Percentiles rank a stretch among this genome's conserved stretches.
Conservation (phyloP, 2,888 invertebrate genomes). For the Andrena trimmerana region DNA sequence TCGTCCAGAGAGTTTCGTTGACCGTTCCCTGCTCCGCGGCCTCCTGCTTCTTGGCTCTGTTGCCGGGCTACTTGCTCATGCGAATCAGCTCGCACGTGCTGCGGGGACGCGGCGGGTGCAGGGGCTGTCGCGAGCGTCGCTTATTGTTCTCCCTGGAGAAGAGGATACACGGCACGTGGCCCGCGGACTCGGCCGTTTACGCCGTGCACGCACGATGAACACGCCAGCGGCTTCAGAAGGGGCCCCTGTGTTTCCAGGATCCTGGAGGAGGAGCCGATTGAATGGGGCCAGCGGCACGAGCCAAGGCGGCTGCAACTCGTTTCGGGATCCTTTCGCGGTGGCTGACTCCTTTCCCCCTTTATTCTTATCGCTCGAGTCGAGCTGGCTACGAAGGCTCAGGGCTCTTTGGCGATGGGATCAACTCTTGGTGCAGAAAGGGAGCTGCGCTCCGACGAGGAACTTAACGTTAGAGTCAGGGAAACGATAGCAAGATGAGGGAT, state of each 20-base stretch:
- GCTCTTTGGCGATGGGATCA: too few species aligned
- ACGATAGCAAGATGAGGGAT: too few species aligned
- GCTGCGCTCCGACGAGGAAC: too few species aligned
- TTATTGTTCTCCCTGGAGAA: slow-evolving; percentile 53
- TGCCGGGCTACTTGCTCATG: slow-evolving; percentile 58
- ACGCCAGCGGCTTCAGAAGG: slow-evolving; percentile 16
- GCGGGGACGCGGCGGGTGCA: background rate
- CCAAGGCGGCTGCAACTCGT: background rate
- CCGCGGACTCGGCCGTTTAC: slow-evolving; percentile 33
- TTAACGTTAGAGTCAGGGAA: too few species aligned
- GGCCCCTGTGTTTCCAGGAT: slow-evolving; percentile 13
- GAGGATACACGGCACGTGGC: slow-evolving; percentile 52
- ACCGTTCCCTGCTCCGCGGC: slow-evolving; percentile 20
- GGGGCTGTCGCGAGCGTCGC: slow-evolving; percentile 14
- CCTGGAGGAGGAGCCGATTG: slow-evolving; percentile 18
- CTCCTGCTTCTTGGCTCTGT: background rate
- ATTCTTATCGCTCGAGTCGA: too few species aligned
- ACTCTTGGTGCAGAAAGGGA: too few species aligned
- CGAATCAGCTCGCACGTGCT: slow-evolving; percentile 47
- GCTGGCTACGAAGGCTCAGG: too few species aligned
- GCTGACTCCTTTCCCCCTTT: too few species aligned
- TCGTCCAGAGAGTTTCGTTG: slow-evolving; percentile 15
- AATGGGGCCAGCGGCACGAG: background rate
- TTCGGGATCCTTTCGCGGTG: background rate
- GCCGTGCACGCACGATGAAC: slow-evolving; percentile 39